Evolutionary conservation across 1,140 invertebrate genomes (phyloP), one percentile per base, ranked within the genome.

Genomic region (Belonocnema kinseyi): DNA sequence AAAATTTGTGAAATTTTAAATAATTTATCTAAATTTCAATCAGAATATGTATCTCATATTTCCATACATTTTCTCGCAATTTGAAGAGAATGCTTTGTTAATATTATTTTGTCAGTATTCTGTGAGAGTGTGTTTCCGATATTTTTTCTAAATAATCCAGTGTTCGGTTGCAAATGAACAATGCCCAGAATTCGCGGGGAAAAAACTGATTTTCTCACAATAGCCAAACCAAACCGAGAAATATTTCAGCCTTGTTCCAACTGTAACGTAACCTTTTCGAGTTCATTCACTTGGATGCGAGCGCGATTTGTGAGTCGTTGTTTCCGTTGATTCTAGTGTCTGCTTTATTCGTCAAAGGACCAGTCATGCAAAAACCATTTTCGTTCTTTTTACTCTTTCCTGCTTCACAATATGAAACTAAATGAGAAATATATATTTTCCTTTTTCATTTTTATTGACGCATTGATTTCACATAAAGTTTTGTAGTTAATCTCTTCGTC

Each of bases 231-330:
- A 10, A 54, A 2, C 53, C 8, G 53, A n/a, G n/a, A n/a, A 54
- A 17, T 54, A 17, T 54, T 54, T 54, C n/a, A 54, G n/a, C 8
- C 53, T 8, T 54, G n/a, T 46, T 16, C 8, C 17, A 54, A 54
- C 17, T 54, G 13, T 17, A 54, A 54, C 17, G 53, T 54, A n/a
- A n/a, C 53, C 53, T 54, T 54, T 54, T 54, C n/a, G 10, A 54
- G 17, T 54, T 54, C n/a, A 54, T 54, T 54, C 53, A 54, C 53
- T 54, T 54, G 53, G n/a, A 54, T 19, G 16, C n/a, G 17, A 54
- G 53, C 10, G 53, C n/a, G 53, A 54, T 17, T 54, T 54, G n/a
- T 6, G 17, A 54, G n/a, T 54, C 17, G n/a, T 10, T 54, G 14
- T 54, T 54, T 54, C 16, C 17, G 16, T 17, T 54, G n/a, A 54